phyloP scores from a whole-genome alignment of 1,140 invertebrate genomes.

The Drosophila guanche region DNA sequence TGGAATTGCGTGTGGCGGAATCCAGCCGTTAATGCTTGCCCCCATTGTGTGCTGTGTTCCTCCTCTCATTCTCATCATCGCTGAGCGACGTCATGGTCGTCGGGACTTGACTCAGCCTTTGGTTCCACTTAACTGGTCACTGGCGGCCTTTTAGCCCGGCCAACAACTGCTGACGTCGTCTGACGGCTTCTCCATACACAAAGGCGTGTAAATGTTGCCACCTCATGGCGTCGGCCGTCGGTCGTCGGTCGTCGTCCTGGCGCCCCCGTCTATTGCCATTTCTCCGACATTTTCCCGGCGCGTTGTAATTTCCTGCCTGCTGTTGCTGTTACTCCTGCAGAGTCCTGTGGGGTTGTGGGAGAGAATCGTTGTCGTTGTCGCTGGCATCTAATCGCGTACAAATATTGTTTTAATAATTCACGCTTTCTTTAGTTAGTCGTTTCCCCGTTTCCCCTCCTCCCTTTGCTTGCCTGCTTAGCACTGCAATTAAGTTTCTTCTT shows the following conservation, averaged over 20 bases:
- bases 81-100: constrained; percentile 45
- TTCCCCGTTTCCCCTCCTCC: neutral
- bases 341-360: constrained; percentile 17
- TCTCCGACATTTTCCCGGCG: constrained; percentile 7
- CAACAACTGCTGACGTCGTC: constrained; percentile 29
- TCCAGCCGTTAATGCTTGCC: constrained; percentile 25
- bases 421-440: constrained; percentile 33
- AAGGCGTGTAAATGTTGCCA: constrained; percentile 73
- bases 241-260: constrained; percentile 45
- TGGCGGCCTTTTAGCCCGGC: constrained; percentile 37
- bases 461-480: constrained; percentile 38
- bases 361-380: neutral
- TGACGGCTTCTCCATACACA: constrained; percentile 13
- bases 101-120: constrained; percentile 41
- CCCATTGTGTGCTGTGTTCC: constrained; percentile 39
- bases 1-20: constrained; percentile 34
- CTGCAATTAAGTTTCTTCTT: constrained; percentile 66
- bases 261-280: constrained; percentile 55
- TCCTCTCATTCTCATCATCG: neutral
- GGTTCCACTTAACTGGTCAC: constrained; percentile 57
- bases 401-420: constrained; percentile 79
- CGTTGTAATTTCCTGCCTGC: constrained; percentile 47
- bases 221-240: constrained; percentile 32
- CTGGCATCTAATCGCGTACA: constrained; percentile 57
- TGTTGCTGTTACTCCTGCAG: constrained; percentile 14